Evolutionary conservation across 2,888 invertebrate species (phyloP), one percentile per base, ranked within the genome.

Genomic region (Metacarcinus magister): DNA sequence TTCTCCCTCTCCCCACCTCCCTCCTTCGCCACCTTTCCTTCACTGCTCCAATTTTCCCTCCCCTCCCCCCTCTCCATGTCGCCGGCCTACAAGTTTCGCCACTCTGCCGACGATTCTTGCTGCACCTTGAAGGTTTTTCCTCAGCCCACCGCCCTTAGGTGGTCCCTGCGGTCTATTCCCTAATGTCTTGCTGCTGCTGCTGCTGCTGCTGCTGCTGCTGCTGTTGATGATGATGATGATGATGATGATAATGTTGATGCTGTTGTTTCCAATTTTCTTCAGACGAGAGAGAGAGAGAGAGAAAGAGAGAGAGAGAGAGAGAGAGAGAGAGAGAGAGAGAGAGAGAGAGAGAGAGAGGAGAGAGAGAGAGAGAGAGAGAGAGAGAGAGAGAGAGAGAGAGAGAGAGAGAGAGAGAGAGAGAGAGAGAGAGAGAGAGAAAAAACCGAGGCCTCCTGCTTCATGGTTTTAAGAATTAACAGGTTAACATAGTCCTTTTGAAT

Each of bases 21-120:
- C 82, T 32, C 28, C 82, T 32, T 82, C 32, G 82, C 28, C 82
- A 82, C 82, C 32, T 82, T 82, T 32, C 82, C 82, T 32, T 82
- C 32, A 82, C 32, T 82, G 82, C 32, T 8, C 82, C 82, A 10
- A 82, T 82, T 82, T 32, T 82, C 13, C 82, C 82, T 82, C 32
- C 82, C 82, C 32, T 82, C 82, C 8, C 82, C 82, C 28, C 82
- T 10, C 32, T 82, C 82, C 32, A 32, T 82, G 82, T 13, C 82
- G 82, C 82, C 32, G 16, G 82, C 7, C 82, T 32, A 82, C 82
- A 82, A 82, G 82, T 28, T 82, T 82, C 82, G 32, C 82, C 82
- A 82, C 82, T 82, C 32, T 82, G 82, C 32, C 82, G 8, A 82
- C 82, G 82, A 82, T 82, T 82, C 82, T 82, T 32, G 82, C 82